phyloP scores from a whole-genome alignment of 2,888 invertebrate species.

The Camptogramma bilineatum region DNA sequence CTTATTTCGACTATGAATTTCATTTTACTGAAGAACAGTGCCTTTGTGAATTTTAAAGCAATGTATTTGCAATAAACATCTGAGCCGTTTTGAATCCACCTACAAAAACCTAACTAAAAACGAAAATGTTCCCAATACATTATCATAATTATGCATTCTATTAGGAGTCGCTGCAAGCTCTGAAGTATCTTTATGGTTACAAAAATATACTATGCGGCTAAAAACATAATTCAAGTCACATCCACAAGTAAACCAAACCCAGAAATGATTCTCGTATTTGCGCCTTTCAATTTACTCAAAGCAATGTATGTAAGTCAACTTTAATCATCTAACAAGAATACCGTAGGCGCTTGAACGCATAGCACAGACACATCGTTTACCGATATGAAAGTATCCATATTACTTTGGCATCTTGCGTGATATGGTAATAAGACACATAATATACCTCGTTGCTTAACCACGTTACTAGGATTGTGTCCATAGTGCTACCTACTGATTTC shows the following conservation, averaged over 20 bases:
- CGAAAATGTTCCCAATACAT: neutral
- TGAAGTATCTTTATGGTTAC: conserved; percentile 12
- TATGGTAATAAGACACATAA: no score
- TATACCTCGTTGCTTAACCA: no score
- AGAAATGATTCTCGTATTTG: neutral
- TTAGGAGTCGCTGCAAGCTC: conserved; percentile 49
- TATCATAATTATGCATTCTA: conserved; percentile 3
- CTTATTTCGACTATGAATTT: neutral
- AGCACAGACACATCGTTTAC: neutral
- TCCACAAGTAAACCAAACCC: neutral
- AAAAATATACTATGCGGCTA: neutral
- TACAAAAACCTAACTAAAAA: neutral
- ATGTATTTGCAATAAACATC: conserved; percentile 17
- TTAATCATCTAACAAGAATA: neutral
- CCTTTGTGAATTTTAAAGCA: conserved; percentile 26
- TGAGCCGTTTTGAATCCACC: conserved; percentile 18
- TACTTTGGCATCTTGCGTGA: no score
- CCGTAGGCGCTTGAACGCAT: neutral
- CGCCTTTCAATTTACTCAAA: neutral
- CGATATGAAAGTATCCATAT: no score
- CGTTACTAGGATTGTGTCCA: no score
- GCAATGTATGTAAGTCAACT: neutral
- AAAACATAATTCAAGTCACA: neutral
- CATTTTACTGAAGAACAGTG: conserved; percentile 20
- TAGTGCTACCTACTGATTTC: no score